Conservation (phyloP, 2,113 vertebrate genomes). For the Ptilorrhoa leucosticta region DNA sequence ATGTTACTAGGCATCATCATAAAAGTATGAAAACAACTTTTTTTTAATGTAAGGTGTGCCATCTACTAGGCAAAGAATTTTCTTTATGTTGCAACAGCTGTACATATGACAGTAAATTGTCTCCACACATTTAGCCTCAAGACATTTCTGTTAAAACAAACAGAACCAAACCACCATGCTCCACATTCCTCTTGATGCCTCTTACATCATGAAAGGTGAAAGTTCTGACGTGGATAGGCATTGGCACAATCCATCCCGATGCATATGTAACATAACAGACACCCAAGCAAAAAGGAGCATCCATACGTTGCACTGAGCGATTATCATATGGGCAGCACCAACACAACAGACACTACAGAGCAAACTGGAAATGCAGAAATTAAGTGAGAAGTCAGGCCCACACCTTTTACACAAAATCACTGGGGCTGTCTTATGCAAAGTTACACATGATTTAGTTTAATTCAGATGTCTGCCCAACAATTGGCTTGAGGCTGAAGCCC, state of each 20-base stretch:
- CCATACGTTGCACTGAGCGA: not conserved
- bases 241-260: not conserved
- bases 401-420: not conserved
- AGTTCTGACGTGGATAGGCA: not conserved
- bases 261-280: not conserved
- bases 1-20: not conserved
- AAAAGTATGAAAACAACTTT: not conserved
- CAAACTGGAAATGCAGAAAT: not conserved
- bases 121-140: not conserved
- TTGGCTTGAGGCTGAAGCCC: not conserved
- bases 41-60: not conserved
- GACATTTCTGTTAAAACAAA: not conserved
- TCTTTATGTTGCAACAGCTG: not conserved
- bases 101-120: not conserved
- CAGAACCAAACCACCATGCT: not conserved
- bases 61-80: not conserved
- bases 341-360: not conserved
- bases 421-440: not conserved
- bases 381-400: not conserved
- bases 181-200: not conserved
- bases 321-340: not conserved
- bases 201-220: not conserved
- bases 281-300: not conserved
- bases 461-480: not conserved
- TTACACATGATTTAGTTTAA: not conserved